Evolutionary conservation across 2,113 vertebrate species (phyloP).

Genomic region (Zapornia atra): DNA sequence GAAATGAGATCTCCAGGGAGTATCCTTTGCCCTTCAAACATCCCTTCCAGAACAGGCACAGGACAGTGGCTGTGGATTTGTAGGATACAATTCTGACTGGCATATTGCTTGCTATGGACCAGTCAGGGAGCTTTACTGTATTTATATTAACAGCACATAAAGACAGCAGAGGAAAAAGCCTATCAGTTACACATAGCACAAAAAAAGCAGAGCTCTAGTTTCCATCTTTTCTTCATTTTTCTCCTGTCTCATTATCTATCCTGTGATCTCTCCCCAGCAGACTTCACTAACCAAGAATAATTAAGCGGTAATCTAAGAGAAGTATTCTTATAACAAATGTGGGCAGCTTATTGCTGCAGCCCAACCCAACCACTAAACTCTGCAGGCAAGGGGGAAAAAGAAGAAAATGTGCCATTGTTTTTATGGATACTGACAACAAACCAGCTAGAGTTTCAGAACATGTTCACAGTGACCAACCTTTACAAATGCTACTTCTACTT

Average conservation of each 20-base stretch:
- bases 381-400: background rate
- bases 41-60: background rate
- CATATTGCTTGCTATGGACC: background rate
- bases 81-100: background rate
- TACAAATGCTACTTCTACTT: background rate
- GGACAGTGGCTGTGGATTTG: background rate
- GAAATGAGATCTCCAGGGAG: background rate
- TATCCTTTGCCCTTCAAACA: background rate
- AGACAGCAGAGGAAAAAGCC: background rate
- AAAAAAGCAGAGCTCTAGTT: background rate
- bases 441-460: background rate
- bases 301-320: background rate
- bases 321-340: background rate
- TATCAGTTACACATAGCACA: too few species aligned
- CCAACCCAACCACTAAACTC: background rate
- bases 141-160: background rate
- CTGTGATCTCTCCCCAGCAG: background rate
- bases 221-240: background rate
- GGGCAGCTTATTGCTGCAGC: background rate
- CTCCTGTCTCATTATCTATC: background rate
- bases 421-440: background rate
- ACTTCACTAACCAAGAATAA: constrained; percentile 5
- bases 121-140: background rate
- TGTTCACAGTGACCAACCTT: background rate
- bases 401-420: background rate